Evolutionary conservation across 2,888 invertebrate species (phyloP), one percentile per base, ranked within the genome.

Genomic region (Actias luna): DNA sequence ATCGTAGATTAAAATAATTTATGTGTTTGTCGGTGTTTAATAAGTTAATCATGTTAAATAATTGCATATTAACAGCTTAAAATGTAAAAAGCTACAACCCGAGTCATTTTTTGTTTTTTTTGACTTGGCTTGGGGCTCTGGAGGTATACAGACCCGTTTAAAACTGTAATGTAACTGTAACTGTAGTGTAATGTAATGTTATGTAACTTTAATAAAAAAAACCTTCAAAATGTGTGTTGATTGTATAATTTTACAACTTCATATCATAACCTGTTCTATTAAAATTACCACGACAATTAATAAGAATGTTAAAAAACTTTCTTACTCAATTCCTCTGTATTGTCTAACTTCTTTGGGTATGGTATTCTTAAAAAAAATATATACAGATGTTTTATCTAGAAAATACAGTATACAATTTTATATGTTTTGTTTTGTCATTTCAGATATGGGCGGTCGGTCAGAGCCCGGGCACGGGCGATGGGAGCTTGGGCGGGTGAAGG

Each of bases 401-500:
- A 50, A 50, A 50, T 22, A 50, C 25, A 0, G 4, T 50, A 10
- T 25, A 25, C 12, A 10, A 25, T 50, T 12, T 50, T 77, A 77
- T 64, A 66, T 57, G 33, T 60, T 60, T 27, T 33, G 58, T 46
- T 59, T 46, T 58, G 70, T 76, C 71, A 76, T 50, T 77, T 78
- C 69, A 64, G 64, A 76, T 78, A 77, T 76, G 78, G 72, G 64
- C 62, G 69, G 46, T 22, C 46, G 25, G 46, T 50, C 22, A 4
- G 22, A 50, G 7, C 12, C 46, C 46, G 22, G 46, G 33, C 33
- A 7, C 5, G 33, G 66, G 60, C 31, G 69, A 46, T n/a, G 42
- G 46, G 33, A 25, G 61, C 12, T 59, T 22, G 59, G 62, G 29
- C 58, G 50, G 18, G 59, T 16, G n/a, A 25, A 50, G 36, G 35